These are phyloP conservation scores for Amphimedon queenslandica DNA, from an alignment of 37 sponge, comb jelly and placozoan genomes.

Conservation along the genomic window DNA sequence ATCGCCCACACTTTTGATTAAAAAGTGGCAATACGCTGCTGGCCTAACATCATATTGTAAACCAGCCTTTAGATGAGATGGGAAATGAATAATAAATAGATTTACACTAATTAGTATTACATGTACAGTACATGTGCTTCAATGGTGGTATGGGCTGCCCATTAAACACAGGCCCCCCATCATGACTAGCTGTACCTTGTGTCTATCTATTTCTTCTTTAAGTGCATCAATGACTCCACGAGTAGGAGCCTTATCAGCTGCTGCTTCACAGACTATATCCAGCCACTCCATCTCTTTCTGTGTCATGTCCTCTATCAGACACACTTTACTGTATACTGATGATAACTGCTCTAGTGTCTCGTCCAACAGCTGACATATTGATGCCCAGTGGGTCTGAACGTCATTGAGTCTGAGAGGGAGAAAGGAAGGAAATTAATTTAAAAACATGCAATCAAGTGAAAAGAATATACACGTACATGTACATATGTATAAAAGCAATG, in stretches of 20 bases:
- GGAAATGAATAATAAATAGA: no score
- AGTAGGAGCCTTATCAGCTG: not conserved
- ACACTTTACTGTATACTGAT: conserved; percentile 36
- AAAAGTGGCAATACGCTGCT: no score
- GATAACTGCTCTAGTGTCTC: conserved; percentile 50
- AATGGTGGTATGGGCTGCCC: not conserved
- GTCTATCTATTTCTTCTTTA: conserved; percentile 30
- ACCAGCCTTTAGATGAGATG: no score
- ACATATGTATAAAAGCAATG: no score
- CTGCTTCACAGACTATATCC: not conserved
- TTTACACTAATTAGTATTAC: no score
- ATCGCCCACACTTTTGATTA: no score
- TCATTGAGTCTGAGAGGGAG: conserved; percentile 41
- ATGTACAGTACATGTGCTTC: no score
- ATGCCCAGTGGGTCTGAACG: conserved; percentile 57
- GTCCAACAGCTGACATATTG: conserved; percentile 37
- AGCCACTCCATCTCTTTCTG: conserved; percentile 57
- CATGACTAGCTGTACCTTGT: conserved; percentile 42
- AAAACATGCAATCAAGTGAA: not conserved
- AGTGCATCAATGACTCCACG: conserved; percentile 26
- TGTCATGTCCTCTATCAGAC: conserved; percentile 33
- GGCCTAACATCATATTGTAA: no score
- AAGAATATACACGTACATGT: not conserved
- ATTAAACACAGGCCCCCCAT: not conserved
- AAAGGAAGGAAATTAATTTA: not conserved